A percentile compares a stretch with the other conserved stretches of the same genome.
phyloP scores from a whole-genome alignment of 2,797 vertebrate species.

The Spinus pinus region DNA sequence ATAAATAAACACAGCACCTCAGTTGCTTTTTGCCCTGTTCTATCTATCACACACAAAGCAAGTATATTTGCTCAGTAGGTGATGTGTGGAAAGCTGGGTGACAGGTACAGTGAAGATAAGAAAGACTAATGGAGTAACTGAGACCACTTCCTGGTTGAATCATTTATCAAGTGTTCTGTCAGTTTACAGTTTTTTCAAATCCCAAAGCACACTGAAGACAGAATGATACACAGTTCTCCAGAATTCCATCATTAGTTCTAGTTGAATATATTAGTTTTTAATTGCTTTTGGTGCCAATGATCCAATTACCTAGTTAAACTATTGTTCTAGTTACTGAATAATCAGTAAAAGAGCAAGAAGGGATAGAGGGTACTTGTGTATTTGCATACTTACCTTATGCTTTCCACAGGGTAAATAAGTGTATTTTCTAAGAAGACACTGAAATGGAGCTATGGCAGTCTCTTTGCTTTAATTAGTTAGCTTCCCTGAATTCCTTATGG shows the following conservation, averaged over 20 bases:
- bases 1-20: neutral
- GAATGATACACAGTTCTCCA: neutral
- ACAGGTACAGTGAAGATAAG: neutral
- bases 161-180: neutral
- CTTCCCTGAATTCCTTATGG: neutral
- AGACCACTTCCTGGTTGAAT: neutral
- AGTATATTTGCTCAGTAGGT: neutral
- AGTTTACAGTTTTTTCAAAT: slow-evolving; percentile 8
- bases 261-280: neutral
- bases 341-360: neutral
- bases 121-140: neutral
- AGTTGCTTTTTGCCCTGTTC: neutral
- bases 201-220: neutral
- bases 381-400: neutral
- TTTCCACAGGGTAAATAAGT: neutral
- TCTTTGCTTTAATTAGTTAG: neutral
- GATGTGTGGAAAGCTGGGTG: neutral
- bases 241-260: neutral
- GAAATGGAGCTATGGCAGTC: neutral
- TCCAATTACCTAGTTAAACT: neutral
- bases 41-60: neutral
- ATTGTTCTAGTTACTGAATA: neutral
- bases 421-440: neutral
- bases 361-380: neutral
- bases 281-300: neutral